Conservation (phyloP, 1,140 invertebrate genomes). For the Procambarus clarkii region DNA sequence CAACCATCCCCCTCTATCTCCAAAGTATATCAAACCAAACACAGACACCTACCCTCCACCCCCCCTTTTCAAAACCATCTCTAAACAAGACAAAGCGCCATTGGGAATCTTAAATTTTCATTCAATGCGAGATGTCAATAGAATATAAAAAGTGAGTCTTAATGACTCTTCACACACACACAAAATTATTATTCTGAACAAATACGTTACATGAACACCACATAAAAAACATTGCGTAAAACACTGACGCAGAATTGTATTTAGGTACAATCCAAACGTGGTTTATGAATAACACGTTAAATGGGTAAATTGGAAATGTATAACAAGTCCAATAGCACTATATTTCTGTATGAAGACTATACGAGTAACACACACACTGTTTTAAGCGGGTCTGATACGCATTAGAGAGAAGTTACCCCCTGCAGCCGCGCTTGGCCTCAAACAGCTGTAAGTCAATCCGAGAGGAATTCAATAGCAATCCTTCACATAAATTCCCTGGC, state of each 20-base stretch:
- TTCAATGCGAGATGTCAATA: background rate
- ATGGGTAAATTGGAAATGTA: no score
- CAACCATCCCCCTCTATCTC: background rate
- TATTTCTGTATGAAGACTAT: background rate
- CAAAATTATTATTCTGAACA: background rate
- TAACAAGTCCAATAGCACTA: no score
- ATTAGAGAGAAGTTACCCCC: background rate
- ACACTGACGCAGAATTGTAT: no score
- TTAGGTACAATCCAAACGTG: no score
- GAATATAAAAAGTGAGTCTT: background rate
- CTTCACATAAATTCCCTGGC: conserved; percentile 7
- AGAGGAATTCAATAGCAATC: conserved; percentile 18
- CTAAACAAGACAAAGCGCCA: no score
- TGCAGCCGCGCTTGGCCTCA: background rate
- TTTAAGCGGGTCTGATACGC: background rate
- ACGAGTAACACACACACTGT: background rate
- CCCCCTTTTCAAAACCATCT: no score
- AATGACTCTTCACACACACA: background rate
- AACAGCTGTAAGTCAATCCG: conserved; percentile 1
- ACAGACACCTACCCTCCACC: no score
- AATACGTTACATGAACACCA: background rate
- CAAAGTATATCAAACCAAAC: background rate
- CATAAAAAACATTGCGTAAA: background rate
- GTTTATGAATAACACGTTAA: no score
- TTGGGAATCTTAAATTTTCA: background rate